phyloP scores from a whole-genome alignment of 1,140 invertebrate species.

The Ganaspis sp. region DNA sequence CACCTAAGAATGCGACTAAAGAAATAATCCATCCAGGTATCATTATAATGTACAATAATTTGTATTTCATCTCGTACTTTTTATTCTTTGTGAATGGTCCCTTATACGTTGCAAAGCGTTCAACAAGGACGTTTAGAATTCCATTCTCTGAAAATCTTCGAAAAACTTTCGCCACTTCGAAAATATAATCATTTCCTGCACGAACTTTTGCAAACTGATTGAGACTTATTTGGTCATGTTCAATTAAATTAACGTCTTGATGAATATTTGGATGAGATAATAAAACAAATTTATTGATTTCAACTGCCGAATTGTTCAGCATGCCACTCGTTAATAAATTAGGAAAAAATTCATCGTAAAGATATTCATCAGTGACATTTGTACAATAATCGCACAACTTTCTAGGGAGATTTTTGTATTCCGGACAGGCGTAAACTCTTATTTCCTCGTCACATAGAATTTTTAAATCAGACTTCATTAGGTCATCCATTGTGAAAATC shows the following conservation, averaged over 20 bases:
- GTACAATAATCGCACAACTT: constrained; percentile 43
- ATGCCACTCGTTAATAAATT: constrained; percentile 41
- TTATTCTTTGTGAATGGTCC: constrained; percentile 34
- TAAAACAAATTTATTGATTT: constrained; percentile 48
- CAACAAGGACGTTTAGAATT: constrained; percentile 40
- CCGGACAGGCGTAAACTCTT: neutral
- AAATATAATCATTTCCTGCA: constrained; percentile 54
- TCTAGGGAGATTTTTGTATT: constrained; percentile 24
- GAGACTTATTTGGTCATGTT: constrained; percentile 18
- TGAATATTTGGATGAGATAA: constrained; percentile 37
- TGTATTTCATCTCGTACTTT: neutral
- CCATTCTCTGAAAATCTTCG: constrained; percentile 41
- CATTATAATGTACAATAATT: constrained; percentile 39
- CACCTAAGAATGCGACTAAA: constrained; percentile 39
- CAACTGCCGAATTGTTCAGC: constrained; percentile 48
- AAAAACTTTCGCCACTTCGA: constrained; percentile 47
- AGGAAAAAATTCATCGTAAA: constrained; percentile 48
- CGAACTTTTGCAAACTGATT: constrained; percentile 47
- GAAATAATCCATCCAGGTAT: constrained; percentile 47
- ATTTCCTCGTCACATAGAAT: constrained; percentile 43
- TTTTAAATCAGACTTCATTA: constrained; percentile 46
- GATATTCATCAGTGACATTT: constrained; percentile 39
- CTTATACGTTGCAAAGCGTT: constrained; percentile 47
- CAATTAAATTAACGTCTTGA: constrained; percentile 40
- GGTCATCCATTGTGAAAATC: constrained; percentile 43